Conservation (phyloP, 2,113 vertebrate genomes). For the Hypomesus transpacificus region DNA sequence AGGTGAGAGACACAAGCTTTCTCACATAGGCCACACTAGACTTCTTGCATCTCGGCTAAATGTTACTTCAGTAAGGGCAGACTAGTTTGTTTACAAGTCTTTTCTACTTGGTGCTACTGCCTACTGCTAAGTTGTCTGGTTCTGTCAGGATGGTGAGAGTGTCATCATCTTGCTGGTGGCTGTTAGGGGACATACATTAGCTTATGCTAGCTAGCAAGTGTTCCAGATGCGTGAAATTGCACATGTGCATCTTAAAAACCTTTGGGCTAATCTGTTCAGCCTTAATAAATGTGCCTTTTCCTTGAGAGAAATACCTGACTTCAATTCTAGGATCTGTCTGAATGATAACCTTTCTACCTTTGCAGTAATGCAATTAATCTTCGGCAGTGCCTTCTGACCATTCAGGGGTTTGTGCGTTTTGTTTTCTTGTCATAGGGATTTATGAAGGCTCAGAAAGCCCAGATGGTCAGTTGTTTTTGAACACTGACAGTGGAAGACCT, state of each 20-base stretch:
- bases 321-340: too few species aligned
- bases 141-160: conserved; percentile 67
- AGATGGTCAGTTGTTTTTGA: too few species aligned
- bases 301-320: too few species aligned
- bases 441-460: too few species aligned
- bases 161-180: conserved; percentile 53
- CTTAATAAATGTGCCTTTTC: too few species aligned
- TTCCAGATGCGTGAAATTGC: conserved; percentile 67
- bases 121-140: conserved; percentile 48
- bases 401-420: too few species aligned
- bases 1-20: conserved; percentile 42
- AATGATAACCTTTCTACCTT: too few species aligned
- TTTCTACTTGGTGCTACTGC: conserved; percentile 52
- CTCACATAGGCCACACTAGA: conserved; percentile 52
- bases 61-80: conserved; percentile 46
- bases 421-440: too few species aligned
- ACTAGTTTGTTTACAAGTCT: conserved; percentile 69
- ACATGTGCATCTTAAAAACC: conserved; percentile 56
- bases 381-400: too few species aligned
- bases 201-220: conserved; percentile 57
- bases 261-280: background rate
- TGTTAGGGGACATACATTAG: conserved; percentile 57
- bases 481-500: too few species aligned
- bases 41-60: conserved; percentile 60
- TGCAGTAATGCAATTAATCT: too few species aligned